Base-by-base conservation (phyloP, 2,888 invertebrate genomes). In the Pharmacophagus antenor region DNA sequence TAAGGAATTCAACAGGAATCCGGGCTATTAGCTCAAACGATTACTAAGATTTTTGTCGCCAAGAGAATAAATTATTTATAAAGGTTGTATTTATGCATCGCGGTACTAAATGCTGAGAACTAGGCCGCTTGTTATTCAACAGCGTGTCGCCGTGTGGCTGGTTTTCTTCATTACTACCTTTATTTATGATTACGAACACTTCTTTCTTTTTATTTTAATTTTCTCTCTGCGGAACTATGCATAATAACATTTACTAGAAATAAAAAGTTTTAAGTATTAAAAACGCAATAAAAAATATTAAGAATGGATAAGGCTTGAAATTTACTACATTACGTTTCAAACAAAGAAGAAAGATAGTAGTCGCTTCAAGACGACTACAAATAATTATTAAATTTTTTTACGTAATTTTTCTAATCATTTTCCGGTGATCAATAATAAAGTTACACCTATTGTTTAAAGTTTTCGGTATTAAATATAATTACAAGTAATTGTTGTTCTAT, bases 71-170 rank as follows among this genome's bases (percentile, higher is more conserved):
- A 37, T 15, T 46, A 18, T 59, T 50, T 27, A 64, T 62, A 61
- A 51, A 66, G 69, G 67, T 70, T 56, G 67, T 70, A 77, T 76
- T 77, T 74, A 74, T 74, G 73, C 73, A 74, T 70, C 70, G 69
- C 70, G 73, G 73, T 77, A 70, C 76, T 80, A 79, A 79, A 84
- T 82, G 77, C 77, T 71, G 67, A 75, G 76, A 85, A 82, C 77
- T 84, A 84, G 86, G 85, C 78, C 85, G 79, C 65, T 72, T 69
- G 78, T 77, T 79, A 80, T 87, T 85, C 83, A 84, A 76, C 79
- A 76, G 76, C 76, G 72, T 78, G 81, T 85, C 84, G 83, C 82
- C 84, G 84, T 77, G 74, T 67, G 74, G 78, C 68, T 69, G 75
- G 74, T 55, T 84, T 84, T 82, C 74, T 77, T 74, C 76, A 69